Evolutionary conservation across 2,797 vertebrate species (phyloP).

Genomic region (Telmatherina bonti): DNA sequence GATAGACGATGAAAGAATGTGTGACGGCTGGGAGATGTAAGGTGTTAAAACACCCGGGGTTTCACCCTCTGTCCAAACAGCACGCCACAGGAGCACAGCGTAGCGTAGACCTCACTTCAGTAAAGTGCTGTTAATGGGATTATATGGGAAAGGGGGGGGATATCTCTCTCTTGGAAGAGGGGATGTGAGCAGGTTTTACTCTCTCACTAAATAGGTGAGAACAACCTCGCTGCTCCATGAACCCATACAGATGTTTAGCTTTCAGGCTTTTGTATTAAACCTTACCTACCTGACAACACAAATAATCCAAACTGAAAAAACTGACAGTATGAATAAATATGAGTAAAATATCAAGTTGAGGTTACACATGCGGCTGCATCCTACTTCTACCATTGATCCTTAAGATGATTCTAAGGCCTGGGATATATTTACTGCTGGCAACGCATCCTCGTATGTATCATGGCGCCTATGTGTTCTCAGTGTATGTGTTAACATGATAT

Average conservation of each 20-base stretch:
- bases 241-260: constrained; percentile 27
- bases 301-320: not conserved
- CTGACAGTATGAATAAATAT: not conserved
- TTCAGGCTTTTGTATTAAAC: not conserved
- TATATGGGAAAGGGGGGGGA: constrained; percentile 50
- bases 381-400: not conserved
- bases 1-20: not conserved
- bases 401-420: no score
- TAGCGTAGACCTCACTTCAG: constrained; percentile 49
- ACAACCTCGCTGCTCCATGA: constrained; percentile 35
- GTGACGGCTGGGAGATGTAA: constrained; percentile 7
- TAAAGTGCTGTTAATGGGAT: constrained; percentile 74
- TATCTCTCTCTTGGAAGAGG: constrained; percentile 32
- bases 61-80: constrained; percentile 48
- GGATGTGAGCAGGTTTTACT: constrained; percentile 56
- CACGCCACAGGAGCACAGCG: constrained; percentile 47
- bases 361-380: not conserved
- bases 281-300: not conserved
- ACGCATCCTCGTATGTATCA: no score
- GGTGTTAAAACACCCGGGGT: constrained; percentile 62
- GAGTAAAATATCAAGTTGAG: not conserved
- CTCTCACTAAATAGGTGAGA: constrained; percentile 60
- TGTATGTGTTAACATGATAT: no score
- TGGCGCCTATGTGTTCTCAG: no score
- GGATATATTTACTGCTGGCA: no score